Evolutionary conservation across 2,888 invertebrate species (phyloP).

Genomic region (Hydriomena furcata): DNA sequence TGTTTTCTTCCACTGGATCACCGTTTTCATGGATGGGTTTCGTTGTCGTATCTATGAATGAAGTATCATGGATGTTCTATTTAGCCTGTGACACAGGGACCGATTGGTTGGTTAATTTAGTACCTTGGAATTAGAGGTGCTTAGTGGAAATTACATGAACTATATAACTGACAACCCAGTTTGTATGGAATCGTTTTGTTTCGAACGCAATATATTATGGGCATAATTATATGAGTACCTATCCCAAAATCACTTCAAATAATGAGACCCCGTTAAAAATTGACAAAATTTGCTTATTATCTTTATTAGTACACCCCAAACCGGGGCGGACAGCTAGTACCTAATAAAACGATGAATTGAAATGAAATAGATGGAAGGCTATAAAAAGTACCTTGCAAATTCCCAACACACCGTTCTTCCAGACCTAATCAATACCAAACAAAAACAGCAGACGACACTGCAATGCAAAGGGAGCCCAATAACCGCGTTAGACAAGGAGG

Average conservation of each 20-base stretch:
- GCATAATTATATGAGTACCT: no score
- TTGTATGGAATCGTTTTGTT: no score
- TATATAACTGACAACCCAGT: neutral
- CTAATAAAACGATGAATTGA: no score
- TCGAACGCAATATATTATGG: no score
- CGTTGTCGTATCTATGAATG: neutral
- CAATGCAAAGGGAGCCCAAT: slow-evolving; percentile 38
- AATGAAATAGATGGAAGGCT: no score
- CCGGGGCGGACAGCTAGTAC: no score
- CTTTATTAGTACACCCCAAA: no score
- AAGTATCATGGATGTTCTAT: slow-evolving; percentile 3
- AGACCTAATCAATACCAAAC: slow-evolving; percentile 24
- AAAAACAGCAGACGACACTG: slow-evolving; percentile 28
- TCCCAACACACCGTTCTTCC: slow-evolving; percentile 19
- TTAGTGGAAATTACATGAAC: slow-evolving; percentile 5
- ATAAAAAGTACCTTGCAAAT: slow-evolving; percentile 13
- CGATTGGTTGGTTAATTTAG: slow-evolving; percentile 8
- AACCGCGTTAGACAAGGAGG: slow-evolving; percentile 40
- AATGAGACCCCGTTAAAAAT: no score
- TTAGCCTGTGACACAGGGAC: slow-evolving; percentile 1
- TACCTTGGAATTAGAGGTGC: slow-evolving; percentile 9
- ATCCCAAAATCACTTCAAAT: no score
- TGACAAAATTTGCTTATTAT: no score
- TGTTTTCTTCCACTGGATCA: no score
- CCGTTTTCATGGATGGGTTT: no score